phyloP scores from a whole-genome alignment of 2,888 invertebrate species.

The Rhagonycha lutea region DNA sequence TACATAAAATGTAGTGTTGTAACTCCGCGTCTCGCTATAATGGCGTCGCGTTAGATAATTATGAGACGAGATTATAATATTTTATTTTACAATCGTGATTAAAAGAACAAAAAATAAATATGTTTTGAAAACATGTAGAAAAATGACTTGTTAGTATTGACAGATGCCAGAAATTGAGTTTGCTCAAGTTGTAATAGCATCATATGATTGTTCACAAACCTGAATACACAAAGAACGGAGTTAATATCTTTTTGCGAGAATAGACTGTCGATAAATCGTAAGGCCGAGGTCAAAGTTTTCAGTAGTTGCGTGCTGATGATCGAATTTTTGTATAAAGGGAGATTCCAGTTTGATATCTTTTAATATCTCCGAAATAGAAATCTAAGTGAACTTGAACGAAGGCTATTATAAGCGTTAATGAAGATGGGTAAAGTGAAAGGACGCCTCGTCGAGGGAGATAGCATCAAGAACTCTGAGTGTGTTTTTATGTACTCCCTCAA shows the following conservation, averaged over 20 bases:
- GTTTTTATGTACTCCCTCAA: slow-evolving; percentile 51
- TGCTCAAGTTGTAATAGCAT: not conserved
- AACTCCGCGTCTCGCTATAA: no score
- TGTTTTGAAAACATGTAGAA: not conserved
- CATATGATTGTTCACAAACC: not conserved
- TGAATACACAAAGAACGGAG: not conserved
- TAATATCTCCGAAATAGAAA: slow-evolving; percentile 20
- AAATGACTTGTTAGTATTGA: not conserved
- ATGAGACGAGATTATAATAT: no score
- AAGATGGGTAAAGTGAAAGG: slow-evolving; percentile 47
- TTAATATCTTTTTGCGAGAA: not conserved
- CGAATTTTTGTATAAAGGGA: not conserved
- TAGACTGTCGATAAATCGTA: not conserved
- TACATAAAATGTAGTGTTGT: no score
- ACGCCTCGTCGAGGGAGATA: slow-evolving; percentile 43
- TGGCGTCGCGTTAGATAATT: no score
- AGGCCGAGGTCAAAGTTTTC: not conserved
- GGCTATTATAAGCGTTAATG: slow-evolving; percentile 49
- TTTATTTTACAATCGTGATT: no score
- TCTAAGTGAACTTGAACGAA: slow-evolving; percentile 38
- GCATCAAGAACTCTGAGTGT: slow-evolving; percentile 48
- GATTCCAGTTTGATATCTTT: slow-evolving; percentile 21
- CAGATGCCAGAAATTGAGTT: not conserved
- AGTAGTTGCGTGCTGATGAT: not conserved
- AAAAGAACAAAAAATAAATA: no score